A percentile compares a stretch with the other conserved stretches of the same genome.
phyloP scores from a whole-genome alignment of 2,888 invertebrate genomes.

The Drosophila maculinotata region DNA sequence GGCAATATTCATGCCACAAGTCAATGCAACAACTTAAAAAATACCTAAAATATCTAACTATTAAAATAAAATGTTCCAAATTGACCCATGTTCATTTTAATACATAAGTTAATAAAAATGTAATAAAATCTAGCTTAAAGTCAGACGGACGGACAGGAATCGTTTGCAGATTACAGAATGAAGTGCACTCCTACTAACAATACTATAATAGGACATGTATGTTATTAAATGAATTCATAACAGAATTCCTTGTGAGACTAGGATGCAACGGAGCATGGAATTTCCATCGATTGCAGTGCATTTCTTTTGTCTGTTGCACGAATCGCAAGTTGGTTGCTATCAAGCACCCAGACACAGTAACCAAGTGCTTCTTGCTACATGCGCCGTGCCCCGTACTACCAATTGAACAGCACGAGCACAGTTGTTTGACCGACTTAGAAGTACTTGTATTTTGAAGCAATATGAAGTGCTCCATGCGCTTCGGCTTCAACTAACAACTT shows the following conservation, averaged over 20 bases:
- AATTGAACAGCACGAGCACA: not conserved
- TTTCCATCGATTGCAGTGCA: constrained; percentile 8
- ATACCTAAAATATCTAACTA: too few species aligned
- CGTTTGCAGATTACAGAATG: too few species aligned
- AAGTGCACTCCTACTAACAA: too few species aligned
- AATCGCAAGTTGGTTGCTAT: constrained; percentile 22
- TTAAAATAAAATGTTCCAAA: too few species aligned
- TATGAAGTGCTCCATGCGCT: constrained; percentile 45
- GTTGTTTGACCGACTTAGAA: constrained; percentile 61
- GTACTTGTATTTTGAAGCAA: constrained; percentile 29
- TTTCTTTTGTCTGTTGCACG: constrained; percentile 5
- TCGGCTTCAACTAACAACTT: too few species aligned
- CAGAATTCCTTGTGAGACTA: not conserved
- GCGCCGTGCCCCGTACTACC: not conserved
- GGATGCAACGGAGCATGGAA: not conserved
- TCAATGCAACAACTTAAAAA: too few species aligned
- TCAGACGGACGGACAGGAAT: too few species aligned
- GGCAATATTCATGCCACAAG: too few species aligned
- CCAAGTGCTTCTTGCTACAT: not conserved
- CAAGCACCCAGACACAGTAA: constrained; percentile 25
- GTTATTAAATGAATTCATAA: constrained; percentile 10
- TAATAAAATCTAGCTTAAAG: too few species aligned
- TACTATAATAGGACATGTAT: not conserved
- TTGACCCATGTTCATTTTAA: too few species aligned
- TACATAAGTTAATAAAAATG: too few species aligned